Conservation (phyloP, 2,797 vertebrate genomes). For the Rhinoraja longicauda region DNA sequence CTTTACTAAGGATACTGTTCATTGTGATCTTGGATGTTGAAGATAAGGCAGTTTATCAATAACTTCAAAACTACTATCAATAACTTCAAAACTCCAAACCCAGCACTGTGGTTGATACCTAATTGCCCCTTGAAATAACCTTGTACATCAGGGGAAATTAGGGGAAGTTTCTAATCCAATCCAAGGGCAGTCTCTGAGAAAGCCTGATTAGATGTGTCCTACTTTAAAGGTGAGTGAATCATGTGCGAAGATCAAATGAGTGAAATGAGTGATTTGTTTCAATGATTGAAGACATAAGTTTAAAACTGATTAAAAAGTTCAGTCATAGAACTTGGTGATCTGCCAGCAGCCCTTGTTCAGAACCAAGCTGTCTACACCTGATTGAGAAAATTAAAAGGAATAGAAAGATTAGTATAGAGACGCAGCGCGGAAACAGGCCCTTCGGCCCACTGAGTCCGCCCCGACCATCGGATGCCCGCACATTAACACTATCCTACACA, state of each 20-base stretch:
- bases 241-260: not conserved
- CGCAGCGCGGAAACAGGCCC: no score
- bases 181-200: not conserved
- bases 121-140: no score
- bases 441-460: no score
- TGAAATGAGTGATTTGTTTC: not conserved
- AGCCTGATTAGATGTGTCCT: not conserved
- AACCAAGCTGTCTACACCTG: not conserved
- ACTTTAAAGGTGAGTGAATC: not conserved
- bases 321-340: not conserved
- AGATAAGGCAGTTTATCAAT: not conserved
- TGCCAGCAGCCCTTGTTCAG: not conserved
- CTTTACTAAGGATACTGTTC: no score
- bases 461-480: no score
- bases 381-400: not conserved
- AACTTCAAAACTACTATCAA: no score
- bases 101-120: no score
- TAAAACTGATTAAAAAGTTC: not conserved
- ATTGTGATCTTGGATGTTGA: not conserved
- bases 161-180: not conserved
- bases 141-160: no score
- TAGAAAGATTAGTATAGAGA: no score
- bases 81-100: no score
- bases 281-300: not conserved
- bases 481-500: no score